Conservation (phyloP, 2,888 invertebrate species). For the Aporophyla nigra region DNA sequence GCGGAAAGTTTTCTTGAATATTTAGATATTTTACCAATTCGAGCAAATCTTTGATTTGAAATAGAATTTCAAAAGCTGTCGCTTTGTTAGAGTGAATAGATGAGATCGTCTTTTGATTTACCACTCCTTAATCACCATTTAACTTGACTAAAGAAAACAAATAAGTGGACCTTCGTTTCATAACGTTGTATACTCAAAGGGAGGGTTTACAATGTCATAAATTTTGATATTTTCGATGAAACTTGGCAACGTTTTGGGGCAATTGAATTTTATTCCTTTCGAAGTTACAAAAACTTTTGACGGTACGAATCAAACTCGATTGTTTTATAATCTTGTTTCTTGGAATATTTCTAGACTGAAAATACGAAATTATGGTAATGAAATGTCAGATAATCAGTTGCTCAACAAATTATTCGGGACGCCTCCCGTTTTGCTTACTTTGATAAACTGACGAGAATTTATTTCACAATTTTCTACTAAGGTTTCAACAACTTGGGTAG, state of each 20-base stretch:
- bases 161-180: neutral
- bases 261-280: constrained; percentile 41
- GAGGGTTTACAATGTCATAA: constrained; percentile 21
- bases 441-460: constrained; percentile 4
- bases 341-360: constrained; percentile 29
- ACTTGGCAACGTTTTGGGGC: constrained; percentile 35
- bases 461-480: neutral
- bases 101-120: neutral
- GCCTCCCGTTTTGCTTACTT: constrained; percentile 1
- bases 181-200: constrained; percentile 24
- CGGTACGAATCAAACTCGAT: constrained; percentile 32
- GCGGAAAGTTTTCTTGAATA: too few species aligned
- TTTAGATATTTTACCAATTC: neutral
- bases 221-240: constrained; percentile 10
- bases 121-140: neutral
- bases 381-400: constrained; percentile 40
- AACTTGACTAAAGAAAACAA: constrained; percentile 10
- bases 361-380: constrained; percentile 39
- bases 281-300: constrained; percentile 38
- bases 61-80: neutral
- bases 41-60: neutral
- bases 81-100: neutral
- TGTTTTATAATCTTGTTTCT: constrained; percentile 41
- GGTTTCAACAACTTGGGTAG: neutral
- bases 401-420: constrained; percentile 20